Percentiles rank a stretch among this genome's conserved stretches.
phyloP scores from a whole-genome alignment of 1,140 invertebrate species.

The Halyomorpha halys region DNA sequence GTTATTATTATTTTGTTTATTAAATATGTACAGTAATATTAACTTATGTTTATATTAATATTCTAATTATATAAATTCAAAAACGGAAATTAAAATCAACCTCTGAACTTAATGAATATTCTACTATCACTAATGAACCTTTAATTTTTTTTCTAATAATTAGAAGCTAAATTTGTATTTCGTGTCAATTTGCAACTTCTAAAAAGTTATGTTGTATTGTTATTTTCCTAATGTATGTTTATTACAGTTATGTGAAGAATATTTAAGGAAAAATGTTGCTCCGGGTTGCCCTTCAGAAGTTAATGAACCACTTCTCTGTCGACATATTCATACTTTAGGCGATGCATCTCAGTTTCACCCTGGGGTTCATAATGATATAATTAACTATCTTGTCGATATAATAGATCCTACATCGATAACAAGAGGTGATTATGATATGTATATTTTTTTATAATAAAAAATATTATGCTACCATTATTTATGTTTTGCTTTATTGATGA shows the following conservation, averaged over 20 bases:
- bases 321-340: constrained; percentile 15
- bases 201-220: neutral
- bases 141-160: no score
- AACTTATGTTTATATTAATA: no score
- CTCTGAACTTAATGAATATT: no score
- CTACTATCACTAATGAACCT: no score
- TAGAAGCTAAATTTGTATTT: no score
- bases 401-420: constrained; percentile 1
- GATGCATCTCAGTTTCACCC: constrained; percentile 15
- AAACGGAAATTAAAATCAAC: no score
- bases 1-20: no score
- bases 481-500: no score
- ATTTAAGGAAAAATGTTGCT: constrained; percentile 3
- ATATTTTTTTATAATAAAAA: neutral
- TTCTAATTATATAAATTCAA: no score
- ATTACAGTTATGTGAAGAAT: constrained; percentile 15
- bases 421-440: neutral
- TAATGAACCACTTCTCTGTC: neutral
- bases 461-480: no score
- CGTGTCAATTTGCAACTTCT: no score
- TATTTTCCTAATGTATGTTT: neutral
- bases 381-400: constrained; percentile 6
- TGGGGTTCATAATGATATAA: constrained; percentile 6
- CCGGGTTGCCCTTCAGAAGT: neutral
- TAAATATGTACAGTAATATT: no score